Conservation (phyloP, 2,888 invertebrate species). For the Yponomeuta malinellus region DNA sequence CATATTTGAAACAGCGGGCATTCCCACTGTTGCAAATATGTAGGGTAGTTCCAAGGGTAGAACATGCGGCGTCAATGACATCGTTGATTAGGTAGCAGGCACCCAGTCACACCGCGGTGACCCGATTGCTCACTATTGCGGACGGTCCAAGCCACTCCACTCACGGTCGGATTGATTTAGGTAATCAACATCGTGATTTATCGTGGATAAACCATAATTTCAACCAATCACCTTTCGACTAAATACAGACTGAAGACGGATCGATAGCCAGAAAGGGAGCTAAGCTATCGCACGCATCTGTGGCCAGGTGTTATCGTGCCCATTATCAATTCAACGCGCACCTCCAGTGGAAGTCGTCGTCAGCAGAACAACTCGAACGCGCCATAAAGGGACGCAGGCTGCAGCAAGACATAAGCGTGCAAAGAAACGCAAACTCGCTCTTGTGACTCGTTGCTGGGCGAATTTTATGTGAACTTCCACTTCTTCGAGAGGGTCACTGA, state of each 20-base stretch:
- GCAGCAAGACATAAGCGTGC: conserved; percentile 23
- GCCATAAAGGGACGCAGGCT: conserved; percentile 29
- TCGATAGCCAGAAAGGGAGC: background rate
- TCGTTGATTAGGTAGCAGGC: background rate
- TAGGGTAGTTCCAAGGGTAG: background rate
- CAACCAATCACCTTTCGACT: background rate
- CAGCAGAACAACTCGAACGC: conserved; percentile 26
- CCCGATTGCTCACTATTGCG: conserved; percentile 8
- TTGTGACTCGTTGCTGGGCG: conserved; percentile 31
- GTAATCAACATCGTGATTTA: background rate
- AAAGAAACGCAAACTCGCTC: conserved; percentile 37
- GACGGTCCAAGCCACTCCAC: background rate
- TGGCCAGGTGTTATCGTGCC: conserved; percentile 58
- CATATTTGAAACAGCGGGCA: too few relatives aligned
- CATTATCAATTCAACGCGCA: conserved; percentile 52
- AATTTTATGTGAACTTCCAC: conserved; percentile 34
- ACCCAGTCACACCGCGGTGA: background rate
- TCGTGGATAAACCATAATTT: too few relatives aligned
- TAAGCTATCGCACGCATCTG: conserved; percentile 25
- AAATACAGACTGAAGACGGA: background rate
- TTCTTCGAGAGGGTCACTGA: conserved; percentile 37
- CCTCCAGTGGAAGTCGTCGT: conserved; percentile 21
- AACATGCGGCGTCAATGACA: background rate
- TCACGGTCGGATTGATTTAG: background rate
- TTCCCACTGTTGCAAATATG: too few relatives aligned